Base-by-base conservation (phyloP, 2,113 vertebrate genomes). In the Rafetus swinhoei region DNA sequence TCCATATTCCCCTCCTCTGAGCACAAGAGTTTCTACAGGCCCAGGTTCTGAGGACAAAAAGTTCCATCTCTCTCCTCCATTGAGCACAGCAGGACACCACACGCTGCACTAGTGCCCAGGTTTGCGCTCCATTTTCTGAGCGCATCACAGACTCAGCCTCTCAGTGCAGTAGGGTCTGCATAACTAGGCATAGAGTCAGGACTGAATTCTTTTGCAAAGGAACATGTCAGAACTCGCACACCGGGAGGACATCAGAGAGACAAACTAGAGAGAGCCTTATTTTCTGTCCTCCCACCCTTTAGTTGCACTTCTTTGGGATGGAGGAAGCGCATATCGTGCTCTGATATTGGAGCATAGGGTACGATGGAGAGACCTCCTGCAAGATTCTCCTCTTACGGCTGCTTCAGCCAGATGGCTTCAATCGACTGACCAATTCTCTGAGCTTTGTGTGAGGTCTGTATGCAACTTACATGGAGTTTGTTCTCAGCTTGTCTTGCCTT, bases 381-480 rank as follows among this genome's bases (percentile, higher is more conserved):
- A 96, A 95, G 95, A 92, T 94, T 95, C 97, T 95, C 90, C 85
- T 97, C 94, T 92, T 94, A 95, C 57, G 90, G 93, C 93, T 96
- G 77, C 89, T 97, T 85, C 92, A 96, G 94, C 96, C 96, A 97
- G 96, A 96, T 97, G 96, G 95, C 95, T 97, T 97, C 96, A 97
- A 97, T 96, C 94, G 96, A 95, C 95, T 97, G 94, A 96, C 95
- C 95, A 96, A 91, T 94, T 95, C 93, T 95, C 94, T 95, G 96
- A 96, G 96, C 95, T 97, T 97, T 97, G 95, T 97, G 94, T 97
- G 96, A 97, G 96, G 97, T 97, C 96, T 97, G 91, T 83, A 59
- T 94, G 93, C 90, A 97, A 94, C 95, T 96, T 95, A 85, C 95
- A 90, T 95, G 84, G 88, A 96, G 93, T 77, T 91, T 92, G 82